Percentiles rank a stretch among this genome's conserved stretches.
These are phyloP conservation scores for Litoditis marina DNA, from an alignment of 2,888 invertebrate species.

Conservation along the genomic window DNA sequence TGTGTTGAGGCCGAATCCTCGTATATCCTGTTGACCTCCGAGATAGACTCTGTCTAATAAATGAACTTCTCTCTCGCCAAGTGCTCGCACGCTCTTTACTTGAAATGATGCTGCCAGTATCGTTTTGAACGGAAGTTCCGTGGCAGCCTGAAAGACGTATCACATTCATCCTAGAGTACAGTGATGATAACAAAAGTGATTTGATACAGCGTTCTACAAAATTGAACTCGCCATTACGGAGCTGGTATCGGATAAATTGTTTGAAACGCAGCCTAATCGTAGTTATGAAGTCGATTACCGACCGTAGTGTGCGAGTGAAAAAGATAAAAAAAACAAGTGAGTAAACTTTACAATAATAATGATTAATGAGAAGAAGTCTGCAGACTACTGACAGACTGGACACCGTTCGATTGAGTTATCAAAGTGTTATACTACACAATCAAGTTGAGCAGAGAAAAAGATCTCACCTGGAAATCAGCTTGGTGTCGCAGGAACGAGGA, in stretches of 20 bases:
- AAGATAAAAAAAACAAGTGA: background rate
- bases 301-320: too few relatives aligned
- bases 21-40: slow-evolving; percentile 82
- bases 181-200: too few relatives aligned
- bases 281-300: too few relatives aligned
- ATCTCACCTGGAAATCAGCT: slow-evolving; percentile 65
- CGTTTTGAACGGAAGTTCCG: slow-evolving; percentile 69
- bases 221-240: too few relatives aligned
- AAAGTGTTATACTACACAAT: slow-evolving; percentile 67
- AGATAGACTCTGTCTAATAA: slow-evolving; percentile 72
- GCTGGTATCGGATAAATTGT: background rate
- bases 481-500: slow-evolving; percentile 85
- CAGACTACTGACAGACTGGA: too few relatives aligned
- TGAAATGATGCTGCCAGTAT: slow-evolving; percentile 50
- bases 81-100: slow-evolving; percentile 26
- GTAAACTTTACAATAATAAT: too few relatives aligned
- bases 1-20: slow-evolving; percentile 77
- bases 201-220: too few relatives aligned
- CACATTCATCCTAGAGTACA: too few relatives aligned
- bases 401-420: too few relatives aligned
- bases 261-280: too few relatives aligned
- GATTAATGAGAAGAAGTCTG: too few relatives aligned
- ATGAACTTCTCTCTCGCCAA: slow-evolving; percentile 50
- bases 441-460: too few relatives aligned
- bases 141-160: slow-evolving; percentile 70